phyloP scores from a whole-genome alignment of 1,140 invertebrate species.

The Bombus confusus region DNA sequence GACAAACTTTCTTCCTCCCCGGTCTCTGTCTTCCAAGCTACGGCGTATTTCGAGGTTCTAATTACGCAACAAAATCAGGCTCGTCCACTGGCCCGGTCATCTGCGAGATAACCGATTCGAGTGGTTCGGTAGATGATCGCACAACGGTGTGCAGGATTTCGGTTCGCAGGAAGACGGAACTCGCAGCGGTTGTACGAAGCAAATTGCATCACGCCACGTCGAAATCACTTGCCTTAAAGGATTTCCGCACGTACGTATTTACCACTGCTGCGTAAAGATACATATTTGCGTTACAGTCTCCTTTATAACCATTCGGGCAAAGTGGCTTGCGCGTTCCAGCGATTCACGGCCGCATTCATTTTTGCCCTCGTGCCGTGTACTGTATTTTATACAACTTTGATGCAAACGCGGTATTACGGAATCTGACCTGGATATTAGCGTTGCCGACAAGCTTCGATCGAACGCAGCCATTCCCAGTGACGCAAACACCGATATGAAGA shows the following conservation, averaged over 20 bases:
- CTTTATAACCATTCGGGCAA: conserved; percentile 26
- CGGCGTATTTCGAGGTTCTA: too few relatives aligned
- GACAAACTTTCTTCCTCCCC: neutral
- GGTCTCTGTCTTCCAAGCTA: neutral
- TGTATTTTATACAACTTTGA: conserved; percentile 8
- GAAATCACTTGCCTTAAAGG: conserved; percentile 5
- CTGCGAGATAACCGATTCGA: too few relatives aligned
- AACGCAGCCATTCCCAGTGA: neutral
- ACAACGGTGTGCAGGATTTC: too few relatives aligned
- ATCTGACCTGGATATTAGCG: neutral
- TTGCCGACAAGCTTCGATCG: neutral
- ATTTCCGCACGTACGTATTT: neutral
- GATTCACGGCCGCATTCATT: conserved; percentile 30
- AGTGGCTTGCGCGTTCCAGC: conserved; percentile 18
- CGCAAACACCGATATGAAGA: too few relatives aligned
- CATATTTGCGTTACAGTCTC: conserved; percentile 38
- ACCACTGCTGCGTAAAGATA: neutral
- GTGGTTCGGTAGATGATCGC: too few relatives aligned
- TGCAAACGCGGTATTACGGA: conserved; percentile 15
- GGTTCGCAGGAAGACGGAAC: too few relatives aligned
- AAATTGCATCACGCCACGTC: conserved; percentile 18
- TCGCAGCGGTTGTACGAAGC: neutral
- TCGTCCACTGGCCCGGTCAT: fast-evolving
- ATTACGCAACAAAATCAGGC: too few relatives aligned
- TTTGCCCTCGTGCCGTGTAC: conserved; percentile 1